A percentile compares a stretch with the other conserved stretches of the same genome.
phyloP scores from a whole-genome alignment of 2,888 invertebrate genomes.

The Acronicta psi region DNA sequence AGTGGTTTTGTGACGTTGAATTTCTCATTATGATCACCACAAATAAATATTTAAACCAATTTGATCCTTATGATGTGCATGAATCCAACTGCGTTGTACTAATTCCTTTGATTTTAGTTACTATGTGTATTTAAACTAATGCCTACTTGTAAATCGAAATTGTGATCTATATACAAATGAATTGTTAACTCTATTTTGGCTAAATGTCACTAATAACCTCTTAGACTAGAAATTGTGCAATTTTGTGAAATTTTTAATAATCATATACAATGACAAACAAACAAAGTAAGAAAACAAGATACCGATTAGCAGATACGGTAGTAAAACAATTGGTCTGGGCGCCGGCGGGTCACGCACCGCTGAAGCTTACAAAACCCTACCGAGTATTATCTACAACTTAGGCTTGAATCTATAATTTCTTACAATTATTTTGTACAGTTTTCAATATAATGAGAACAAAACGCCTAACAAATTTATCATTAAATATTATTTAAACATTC shows the following conservation, averaged over 20 bases:
- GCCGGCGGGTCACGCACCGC: conserved; percentile 1
- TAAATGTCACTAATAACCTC: conserved; percentile 86
- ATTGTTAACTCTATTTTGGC: conserved; percentile 85
- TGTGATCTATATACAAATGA: conserved; percentile 84
- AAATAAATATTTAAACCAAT: conserved; percentile 26
- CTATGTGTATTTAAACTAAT: conserved; percentile 73
- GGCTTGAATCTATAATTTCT: conserved; percentile 69
- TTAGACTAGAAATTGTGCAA: conserved; percentile 85
- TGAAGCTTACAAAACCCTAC: conserved; percentile 60
- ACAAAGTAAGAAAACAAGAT: conserved; percentile 52
- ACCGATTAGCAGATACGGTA: background rate
- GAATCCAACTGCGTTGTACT: conserved; percentile 81
- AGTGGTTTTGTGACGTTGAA: conserved; percentile 25
- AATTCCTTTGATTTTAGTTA: conserved; percentile 77
- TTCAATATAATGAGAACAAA: conserved; percentile 75
- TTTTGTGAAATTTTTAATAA: conserved; percentile 72
- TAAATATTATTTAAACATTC: conserved; percentile 66
- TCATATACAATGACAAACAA: conserved; percentile 58
- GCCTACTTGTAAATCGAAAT: conserved; percentile 77
- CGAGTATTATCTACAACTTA: conserved; percentile 79
- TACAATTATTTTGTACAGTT: conserved; percentile 85
- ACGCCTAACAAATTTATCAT: conserved; percentile 71
- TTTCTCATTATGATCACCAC: too few relatives aligned
- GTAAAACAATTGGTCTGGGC: conserved; percentile 1
- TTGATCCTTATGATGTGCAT: conserved; percentile 53